Evolutionary conservation across 2,797 vertebrate genomes (phyloP).

Genomic region (Intellagama lesueurii): DNA sequence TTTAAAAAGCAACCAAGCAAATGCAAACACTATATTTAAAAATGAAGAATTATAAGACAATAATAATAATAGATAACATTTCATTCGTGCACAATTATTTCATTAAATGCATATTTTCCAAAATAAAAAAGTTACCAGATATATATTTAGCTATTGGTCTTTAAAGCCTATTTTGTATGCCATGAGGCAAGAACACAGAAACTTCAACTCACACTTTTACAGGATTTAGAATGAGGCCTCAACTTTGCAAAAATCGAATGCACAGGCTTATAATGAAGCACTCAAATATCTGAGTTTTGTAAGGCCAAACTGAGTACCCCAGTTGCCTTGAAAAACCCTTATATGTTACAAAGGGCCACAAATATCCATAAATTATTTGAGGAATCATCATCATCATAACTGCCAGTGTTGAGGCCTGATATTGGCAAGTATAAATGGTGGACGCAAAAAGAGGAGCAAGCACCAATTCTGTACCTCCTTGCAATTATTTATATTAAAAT

Average conservation of each 20-base stretch:
- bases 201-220: slow-evolving; percentile 60
- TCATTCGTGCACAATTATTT: slow-evolving; percentile 78
- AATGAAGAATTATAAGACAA: slow-evolving; percentile 76
- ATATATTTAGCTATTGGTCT: slow-evolving; percentile 77
- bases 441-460: slow-evolving; percentile 63
- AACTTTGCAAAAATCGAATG: slow-evolving; percentile 59
- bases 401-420: slow-evolving; percentile 53
- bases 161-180: slow-evolving; percentile 69
- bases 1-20: slow-evolving; percentile 71
- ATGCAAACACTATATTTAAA: slow-evolving; percentile 77
- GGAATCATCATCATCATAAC: slow-evolving; percentile 41
- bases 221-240: slow-evolving; percentile 50
- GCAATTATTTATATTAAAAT: slow-evolving; percentile 45
- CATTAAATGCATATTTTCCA: slow-evolving; percentile 74
- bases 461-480: slow-evolving; percentile 40
- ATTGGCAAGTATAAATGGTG: slow-evolving; percentile 56
- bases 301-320: slow-evolving; percentile 6
- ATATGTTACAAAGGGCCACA: neutral
- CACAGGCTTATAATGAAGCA: slow-evolving; percentile 51
- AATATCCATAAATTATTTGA: neutral
- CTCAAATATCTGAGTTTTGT: slow-evolving; percentile 26
- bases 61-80: slow-evolving; percentile 80
- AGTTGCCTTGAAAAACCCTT: neutral
- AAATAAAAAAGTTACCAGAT: slow-evolving; percentile 80
- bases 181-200: slow-evolving; percentile 64